These are phyloP conservation scores for Drosophila imparisetae DNA, from an alignment of 2,888 invertebrate species.

Conservation along the genomic window DNA sequence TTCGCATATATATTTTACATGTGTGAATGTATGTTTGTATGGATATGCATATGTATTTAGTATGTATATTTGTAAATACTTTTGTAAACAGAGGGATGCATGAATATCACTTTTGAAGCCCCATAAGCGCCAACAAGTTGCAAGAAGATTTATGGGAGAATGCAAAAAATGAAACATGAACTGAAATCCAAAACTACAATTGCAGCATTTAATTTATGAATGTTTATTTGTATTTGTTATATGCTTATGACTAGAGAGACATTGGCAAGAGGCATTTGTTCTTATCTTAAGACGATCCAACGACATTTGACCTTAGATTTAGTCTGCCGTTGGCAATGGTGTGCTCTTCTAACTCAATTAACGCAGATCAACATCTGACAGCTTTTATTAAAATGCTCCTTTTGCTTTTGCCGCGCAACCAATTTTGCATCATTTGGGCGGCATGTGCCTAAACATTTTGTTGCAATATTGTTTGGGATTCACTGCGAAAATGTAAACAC, in stretches of 20 bases:
- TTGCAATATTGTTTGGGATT: not conserved
- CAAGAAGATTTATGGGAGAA: not conserved
- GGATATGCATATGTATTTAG: constrained; percentile 10
- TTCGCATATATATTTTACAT: constrained; percentile 7
- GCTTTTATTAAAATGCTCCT: not conserved
- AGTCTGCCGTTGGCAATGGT: not conserved
- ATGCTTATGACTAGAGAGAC: not conserved
- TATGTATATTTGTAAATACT: not conserved
- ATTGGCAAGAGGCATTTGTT: not conserved
- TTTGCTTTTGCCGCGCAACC: not conserved
- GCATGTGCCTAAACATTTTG: not conserved
- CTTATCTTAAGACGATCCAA: not conserved
- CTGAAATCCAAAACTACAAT: not conserved
- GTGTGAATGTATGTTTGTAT: not conserved
- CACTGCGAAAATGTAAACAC: not conserved
- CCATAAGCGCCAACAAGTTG: constrained; percentile 13
- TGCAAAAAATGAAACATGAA: not conserved
- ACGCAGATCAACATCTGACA: not conserved
- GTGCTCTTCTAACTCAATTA: not conserved
- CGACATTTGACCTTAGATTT: not conserved
- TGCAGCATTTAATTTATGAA: not conserved
- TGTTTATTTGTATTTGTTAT: not conserved
- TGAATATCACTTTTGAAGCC: not conserved
- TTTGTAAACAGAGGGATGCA: constrained; percentile 17
- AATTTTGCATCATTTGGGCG: not conserved